Evolutionary conservation across 2,113 vertebrate species (phyloP).

Genomic region (Phodopus roborovskii): DNA sequence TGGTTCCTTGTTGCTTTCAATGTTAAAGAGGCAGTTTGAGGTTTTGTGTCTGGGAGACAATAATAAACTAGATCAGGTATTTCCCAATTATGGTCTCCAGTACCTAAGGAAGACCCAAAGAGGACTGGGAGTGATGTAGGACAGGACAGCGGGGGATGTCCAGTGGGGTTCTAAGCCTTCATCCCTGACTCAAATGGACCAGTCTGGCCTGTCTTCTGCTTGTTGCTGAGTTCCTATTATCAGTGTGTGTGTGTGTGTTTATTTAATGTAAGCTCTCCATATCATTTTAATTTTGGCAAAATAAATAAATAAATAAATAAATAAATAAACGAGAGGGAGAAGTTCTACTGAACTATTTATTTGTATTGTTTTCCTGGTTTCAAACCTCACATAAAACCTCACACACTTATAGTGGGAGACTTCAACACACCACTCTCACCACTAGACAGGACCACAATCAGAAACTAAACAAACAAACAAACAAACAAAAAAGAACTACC

Average conservation of each 20-base stretch:
- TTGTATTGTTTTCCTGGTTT: too few relatives aligned
- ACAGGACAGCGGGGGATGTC: fast-evolving
- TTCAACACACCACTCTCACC: too few relatives aligned
- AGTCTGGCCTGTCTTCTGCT: not conserved
- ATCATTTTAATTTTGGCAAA: not conserved
- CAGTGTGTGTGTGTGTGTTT: not conserved
- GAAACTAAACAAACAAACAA: too few relatives aligned
- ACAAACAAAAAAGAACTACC: too few relatives aligned
- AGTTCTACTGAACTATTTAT: not conserved
- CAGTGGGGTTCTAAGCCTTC: too few relatives aligned
- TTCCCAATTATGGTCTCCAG: not conserved
- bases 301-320: too few relatives aligned
- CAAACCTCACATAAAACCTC: too few relatives aligned
- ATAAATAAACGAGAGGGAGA: not conserved
- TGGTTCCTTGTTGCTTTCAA: not conserved
- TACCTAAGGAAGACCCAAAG: not conserved
- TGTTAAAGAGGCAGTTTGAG: not conserved
- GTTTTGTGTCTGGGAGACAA: not conserved
- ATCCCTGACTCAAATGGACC: not conserved
- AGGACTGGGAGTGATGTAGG: fast-evolving
- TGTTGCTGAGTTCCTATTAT: not conserved
- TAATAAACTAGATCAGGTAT: not conserved
- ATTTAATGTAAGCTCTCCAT: not conserved
- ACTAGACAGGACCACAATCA: too few relatives aligned
- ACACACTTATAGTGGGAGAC: too few relatives aligned